phyloP scores from a whole-genome alignment of 2,888 invertebrate species.

The Strigamia crassipes region DNA sequence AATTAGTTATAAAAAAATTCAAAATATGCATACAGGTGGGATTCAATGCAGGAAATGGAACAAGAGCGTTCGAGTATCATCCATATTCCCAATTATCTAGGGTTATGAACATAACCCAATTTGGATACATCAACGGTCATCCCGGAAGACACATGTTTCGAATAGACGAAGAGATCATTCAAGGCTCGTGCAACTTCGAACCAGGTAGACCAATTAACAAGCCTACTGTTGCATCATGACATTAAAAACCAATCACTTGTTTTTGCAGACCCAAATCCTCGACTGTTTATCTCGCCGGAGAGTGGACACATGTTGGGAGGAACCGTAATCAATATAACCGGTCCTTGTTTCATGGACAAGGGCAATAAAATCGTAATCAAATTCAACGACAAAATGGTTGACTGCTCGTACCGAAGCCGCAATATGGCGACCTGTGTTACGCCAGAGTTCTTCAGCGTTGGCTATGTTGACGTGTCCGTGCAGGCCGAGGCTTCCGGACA shows the following conservation, averaged over 20 bases:
- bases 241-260: background rate
- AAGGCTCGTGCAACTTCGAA: constrained; percentile 76
- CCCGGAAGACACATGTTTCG: constrained; percentile 92
- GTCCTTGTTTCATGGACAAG: constrained; percentile 77
- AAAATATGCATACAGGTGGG: constrained; percentile 84
- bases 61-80: constrained; percentile 81
- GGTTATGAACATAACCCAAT: constrained; percentile 77
- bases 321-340: constrained; percentile 93
- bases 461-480: constrained; percentile 83
- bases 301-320: constrained; percentile 98
- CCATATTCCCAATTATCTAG: constrained; percentile 89
- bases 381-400: constrained; percentile 48
- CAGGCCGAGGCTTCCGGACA: constrained; percentile 80
- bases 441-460: constrained; percentile 84
- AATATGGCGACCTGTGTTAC: constrained; percentile 89
- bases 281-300: constrained; percentile 85
- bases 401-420: constrained; percentile 58
- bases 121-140: constrained; percentile 85
- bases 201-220: constrained; percentile 54
- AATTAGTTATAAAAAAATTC: too few relatives aligned
- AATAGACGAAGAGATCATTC: constrained; percentile 90
- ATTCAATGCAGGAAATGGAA: constrained; percentile 95
- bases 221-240: too few relatives aligned
- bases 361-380: background rate
- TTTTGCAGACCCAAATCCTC: constrained; percentile 70